Evolutionary conservation across 2,888 invertebrate species (phyloP), one percentile per base, ranked within the genome.

Genomic region (Drosophila bunnanda): DNA sequence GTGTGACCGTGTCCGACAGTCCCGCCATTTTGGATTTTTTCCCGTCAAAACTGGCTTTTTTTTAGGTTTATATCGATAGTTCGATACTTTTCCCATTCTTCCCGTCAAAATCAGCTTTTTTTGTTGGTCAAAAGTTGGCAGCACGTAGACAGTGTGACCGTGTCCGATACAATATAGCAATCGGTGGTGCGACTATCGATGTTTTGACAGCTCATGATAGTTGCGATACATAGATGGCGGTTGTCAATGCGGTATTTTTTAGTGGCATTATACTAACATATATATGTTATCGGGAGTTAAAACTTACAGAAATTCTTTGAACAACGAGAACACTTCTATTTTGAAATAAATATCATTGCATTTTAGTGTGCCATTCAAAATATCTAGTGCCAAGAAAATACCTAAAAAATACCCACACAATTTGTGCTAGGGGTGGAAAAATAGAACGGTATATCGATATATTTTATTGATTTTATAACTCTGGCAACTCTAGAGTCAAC

Each of bases 131-230:
- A n/a, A n/a, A n/a, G n/a, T n/a, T n/a, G n/a, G n/a, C n/a, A n/a
- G n/a, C n/a, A n/a, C n/a, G 68, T 68, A 56, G 22, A 28, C 46
- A 43, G 32, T 32, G 60, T 52, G 52, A 28, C 53, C 53, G 52
- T 48, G 17, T 12, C 48, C 48, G 48, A 48, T 46, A 30, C 6
- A 30, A 17, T 12, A 10, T 1, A 12, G 12, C 46, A 30, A 48
- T 48, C 46, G 46, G 28, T 25, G 25, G 2, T 25, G n/a, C n/a
- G 2, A 10, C 6, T 0, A 53, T 36, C 52, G 53, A 53, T 53
- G 32, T 53, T 53, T 53, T 50, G 46, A 48, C 46, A 48, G 46
- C 17, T 48, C 17, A 3, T 17, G 30, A 30, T 48, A 17, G 46
- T 17, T 28, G 17, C 46, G 46, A 46, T 46, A 6, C 6, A 28